Conservation (phyloP, 2,888 invertebrate species). For the Sthenelais limicola region DNA sequence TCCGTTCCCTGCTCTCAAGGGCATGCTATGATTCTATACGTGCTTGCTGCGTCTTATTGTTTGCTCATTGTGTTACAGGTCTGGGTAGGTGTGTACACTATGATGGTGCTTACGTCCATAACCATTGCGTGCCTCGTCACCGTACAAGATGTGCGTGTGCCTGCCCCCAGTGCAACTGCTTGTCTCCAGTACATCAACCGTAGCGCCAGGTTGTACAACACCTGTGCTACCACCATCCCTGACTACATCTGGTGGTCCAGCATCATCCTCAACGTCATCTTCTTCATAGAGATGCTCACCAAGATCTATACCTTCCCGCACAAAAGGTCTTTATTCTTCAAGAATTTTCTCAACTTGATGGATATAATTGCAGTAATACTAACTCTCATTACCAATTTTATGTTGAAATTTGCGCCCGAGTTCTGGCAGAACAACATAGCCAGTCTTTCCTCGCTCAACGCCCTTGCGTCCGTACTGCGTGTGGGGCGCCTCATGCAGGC, state of each 20-base stretch:
- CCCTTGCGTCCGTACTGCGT: constrained; percentile 3
- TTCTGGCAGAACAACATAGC: constrained; percentile 12
- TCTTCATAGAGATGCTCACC: constrained; percentile 1
- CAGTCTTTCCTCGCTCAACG: constrained; percentile 1
- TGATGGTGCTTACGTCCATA: constrained; percentile 12
- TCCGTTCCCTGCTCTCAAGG: too few relatives aligned
- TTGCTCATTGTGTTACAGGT: constrained; percentile 15
- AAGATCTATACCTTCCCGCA: constrained; percentile 6
- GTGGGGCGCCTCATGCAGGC: constrained; percentile 4
- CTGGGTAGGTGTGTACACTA: constrained; percentile 2
- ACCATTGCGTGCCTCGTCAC: constrained; percentile 23
- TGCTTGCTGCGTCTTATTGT: too few relatives aligned
- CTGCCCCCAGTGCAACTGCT: background rate
- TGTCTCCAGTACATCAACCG: background rate
- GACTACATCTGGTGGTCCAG: constrained; percentile 6
- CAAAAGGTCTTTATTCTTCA: background rate
- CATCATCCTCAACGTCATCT: constrained; percentile 7
- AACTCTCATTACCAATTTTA: background rate
- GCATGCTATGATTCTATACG: too few relatives aligned
- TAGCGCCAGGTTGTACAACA: constrained; percentile 8
- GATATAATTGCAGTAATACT: constrained; percentile 5
- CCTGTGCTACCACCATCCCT: constrained; percentile 11
- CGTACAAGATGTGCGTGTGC: background rate
- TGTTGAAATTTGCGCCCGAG: background rate
- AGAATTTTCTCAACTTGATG: constrained; percentile 8